These are phyloP conservation scores for Equus quagga DNA, from an alignment of 2,113 vertebrate genomes.

Conservation along the genomic window DNA sequence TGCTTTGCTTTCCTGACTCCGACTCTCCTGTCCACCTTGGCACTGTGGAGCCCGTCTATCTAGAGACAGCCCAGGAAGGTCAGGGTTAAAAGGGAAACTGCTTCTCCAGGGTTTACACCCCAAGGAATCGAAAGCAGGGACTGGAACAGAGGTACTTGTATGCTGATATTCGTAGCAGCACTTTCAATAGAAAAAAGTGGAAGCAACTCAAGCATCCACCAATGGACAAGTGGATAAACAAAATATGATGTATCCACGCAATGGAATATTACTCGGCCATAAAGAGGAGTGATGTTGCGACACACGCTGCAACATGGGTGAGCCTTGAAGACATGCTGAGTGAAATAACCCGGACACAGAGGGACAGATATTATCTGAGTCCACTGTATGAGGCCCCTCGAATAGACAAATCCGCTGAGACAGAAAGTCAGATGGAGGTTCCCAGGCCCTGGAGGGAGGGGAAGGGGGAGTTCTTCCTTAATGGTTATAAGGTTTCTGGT, in stretches of 20 bases:
- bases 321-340: not conserved
- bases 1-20: not conserved
- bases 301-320: fast-evolving
- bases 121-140: not conserved
- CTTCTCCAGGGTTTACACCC: not conserved
- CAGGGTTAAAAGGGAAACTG: not conserved
- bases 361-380: not conserved
- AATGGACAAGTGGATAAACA: not conserved
- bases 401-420: not conserved
- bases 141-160: no score
- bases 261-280: not conserved
- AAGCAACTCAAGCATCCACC: not conserved
- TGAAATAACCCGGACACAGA: not conserved
- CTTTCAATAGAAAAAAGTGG: not conserved
- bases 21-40: no score
- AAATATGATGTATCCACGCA: not conserved
- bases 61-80: not conserved
- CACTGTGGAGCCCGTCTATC: fast-evolving
- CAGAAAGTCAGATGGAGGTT: not conserved
- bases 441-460: fast-evolving
- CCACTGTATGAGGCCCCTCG: not conserved
- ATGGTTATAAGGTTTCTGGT: not conserved
- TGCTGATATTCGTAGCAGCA: no score
- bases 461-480: not conserved
- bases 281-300: not conserved